Evolutionary conservation across 2,113 vertebrate species (phyloP).

Genomic region (Alethe diademata): DNA sequence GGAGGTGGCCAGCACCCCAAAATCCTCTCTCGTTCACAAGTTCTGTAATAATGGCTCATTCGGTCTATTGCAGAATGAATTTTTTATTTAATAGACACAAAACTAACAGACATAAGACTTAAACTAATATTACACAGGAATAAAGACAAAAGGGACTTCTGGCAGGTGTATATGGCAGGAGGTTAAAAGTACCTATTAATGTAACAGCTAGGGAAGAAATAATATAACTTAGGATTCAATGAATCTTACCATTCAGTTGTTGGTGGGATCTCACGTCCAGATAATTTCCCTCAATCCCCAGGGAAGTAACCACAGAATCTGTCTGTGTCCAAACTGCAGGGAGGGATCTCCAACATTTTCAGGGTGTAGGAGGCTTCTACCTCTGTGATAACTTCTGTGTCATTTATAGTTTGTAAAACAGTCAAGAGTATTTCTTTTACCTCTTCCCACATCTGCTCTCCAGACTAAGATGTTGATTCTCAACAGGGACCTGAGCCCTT

Average conservation of each 20-base stretch:
- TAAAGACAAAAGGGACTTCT: no score
- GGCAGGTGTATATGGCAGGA: accelerated
- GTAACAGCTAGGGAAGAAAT: not conserved
- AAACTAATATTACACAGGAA: no score
- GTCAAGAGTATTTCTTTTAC: not conserved
- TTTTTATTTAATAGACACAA: not conserved
- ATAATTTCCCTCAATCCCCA: not conserved
- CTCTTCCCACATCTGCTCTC: not conserved
- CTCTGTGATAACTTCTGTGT: not conserved
- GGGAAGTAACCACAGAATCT: not conserved
- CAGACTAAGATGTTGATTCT: not conserved
- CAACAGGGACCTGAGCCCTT: not conserved
- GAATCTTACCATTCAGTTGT: not conserved
- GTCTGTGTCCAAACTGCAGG: not conserved
- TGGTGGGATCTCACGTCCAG: not conserved
- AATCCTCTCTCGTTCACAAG: accelerated
- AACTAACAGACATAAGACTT: not conserved
- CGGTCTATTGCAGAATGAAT: not conserved
- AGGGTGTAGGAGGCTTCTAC: no score
- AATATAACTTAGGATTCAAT: not conserved
- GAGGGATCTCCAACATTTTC: not conserved
- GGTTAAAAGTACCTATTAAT: no score
- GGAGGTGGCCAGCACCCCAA: not conserved
- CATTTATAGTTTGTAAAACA: not conserved
- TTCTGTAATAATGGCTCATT: not conserved